Evolutionary conservation across 2,113 vertebrate species (phyloP).

Genomic region (Cygnus buccinator): DNA sequence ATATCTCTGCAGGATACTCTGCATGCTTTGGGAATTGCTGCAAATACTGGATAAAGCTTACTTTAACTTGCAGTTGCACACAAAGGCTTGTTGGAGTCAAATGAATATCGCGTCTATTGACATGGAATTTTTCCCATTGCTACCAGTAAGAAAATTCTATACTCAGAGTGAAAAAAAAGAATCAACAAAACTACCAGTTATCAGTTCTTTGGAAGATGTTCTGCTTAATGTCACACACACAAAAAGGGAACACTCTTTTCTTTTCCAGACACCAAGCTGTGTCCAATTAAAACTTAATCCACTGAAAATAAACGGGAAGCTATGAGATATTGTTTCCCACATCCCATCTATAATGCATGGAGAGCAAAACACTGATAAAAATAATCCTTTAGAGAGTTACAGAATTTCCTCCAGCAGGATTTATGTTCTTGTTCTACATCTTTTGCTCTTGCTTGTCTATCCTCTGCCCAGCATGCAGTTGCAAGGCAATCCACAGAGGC

Average conservation of each 20-base stretch:
- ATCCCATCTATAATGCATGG: neutral
- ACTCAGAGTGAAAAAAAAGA: neutral
- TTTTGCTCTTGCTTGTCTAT: neutral
- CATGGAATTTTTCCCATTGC: neutral
- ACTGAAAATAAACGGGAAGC: neutral
- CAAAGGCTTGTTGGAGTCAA: neutral
- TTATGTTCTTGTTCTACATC: neutral
- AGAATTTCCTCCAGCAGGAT: neutral
- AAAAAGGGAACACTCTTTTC: neutral
- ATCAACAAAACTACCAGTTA: neutral
- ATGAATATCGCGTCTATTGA: neutral
- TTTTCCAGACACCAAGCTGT: neutral
- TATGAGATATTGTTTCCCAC: neutral
- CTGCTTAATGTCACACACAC: neutral
- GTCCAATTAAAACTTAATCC: neutral
- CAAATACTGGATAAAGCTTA: neutral
- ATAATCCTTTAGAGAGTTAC: neutral
- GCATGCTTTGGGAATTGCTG: neutral
- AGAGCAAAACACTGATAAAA: neutral
- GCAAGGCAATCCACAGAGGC: neutral
- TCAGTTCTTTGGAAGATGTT: neutral
- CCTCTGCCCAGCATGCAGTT: neutral
- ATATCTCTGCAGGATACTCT: neutral
- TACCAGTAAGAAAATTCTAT: neutral
- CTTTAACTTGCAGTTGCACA: neutral